Conservation (phyloP, 2,888 invertebrate genomes). For the Eurytoma adleriae region DNA sequence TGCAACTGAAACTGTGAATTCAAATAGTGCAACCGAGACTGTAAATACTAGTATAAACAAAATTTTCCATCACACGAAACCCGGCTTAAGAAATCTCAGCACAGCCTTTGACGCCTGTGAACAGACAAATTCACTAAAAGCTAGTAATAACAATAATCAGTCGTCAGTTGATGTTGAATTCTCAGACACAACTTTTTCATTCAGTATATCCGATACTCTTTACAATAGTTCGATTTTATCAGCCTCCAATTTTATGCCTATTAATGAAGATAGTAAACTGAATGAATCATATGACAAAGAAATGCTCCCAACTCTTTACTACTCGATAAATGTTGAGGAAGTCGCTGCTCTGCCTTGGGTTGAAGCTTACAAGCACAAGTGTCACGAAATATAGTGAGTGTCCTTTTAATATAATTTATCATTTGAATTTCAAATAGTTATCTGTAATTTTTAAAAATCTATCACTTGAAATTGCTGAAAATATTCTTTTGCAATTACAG, state of each 20-base stretch:
- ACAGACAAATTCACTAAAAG: slow-evolving; percentile 58
- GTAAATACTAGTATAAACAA: slow-evolving; percentile 3
- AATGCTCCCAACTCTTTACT: slow-evolving; percentile 70
- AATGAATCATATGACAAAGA: slow-evolving; percentile 33
- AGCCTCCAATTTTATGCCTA: slow-evolving; percentile 40
- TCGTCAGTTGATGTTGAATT: slow-evolving; percentile 30
- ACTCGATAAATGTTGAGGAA: slow-evolving; percentile 72
- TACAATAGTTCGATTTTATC: slow-evolving; percentile 56
- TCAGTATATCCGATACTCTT: slow-evolving; percentile 39
- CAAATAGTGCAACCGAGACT: not conserved
- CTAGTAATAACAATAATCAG: slow-evolving; percentile 6
- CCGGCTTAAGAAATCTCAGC: slow-evolving; percentile 64
- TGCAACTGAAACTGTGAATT: not conserved
- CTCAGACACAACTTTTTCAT: slow-evolving; percentile 45
- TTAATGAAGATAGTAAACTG: slow-evolving; percentile 54
- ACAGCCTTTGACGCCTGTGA: slow-evolving; percentile 70
- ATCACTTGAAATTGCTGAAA: not conserved
- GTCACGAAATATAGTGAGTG: slow-evolving; percentile 86
- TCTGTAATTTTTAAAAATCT: not conserved
- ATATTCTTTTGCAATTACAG: slow-evolving; percentile 75
- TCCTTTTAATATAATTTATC: not conserved
- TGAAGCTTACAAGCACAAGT: slow-evolving; percentile 80
- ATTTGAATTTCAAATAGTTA: not conserved
- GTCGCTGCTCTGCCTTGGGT: slow-evolving; percentile 79
- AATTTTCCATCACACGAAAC: slow-evolving; percentile 16